Base-by-base conservation (phyloP, 2,113 vertebrate genomes). In the Acanthochromis polyacanthus region DNA sequence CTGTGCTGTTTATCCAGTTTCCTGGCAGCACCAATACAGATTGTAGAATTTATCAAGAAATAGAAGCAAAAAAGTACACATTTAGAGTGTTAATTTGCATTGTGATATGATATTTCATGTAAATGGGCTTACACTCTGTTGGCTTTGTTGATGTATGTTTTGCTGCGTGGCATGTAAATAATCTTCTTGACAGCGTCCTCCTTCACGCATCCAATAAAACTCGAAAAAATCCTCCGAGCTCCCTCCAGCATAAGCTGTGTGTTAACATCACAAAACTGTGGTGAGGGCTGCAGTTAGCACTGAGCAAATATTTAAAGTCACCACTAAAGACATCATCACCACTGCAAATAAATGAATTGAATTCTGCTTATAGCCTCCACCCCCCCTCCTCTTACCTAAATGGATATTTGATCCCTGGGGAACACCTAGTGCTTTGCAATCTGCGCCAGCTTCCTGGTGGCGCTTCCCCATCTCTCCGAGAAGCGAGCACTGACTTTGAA, bases 261-360 rank as follows among this genome's bases (percentile, higher is more conserved):
- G 65, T 82, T 80, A 82, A 83, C 74, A 58, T 77, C 65, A 76
- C 75, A 80, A 9, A 80, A 81, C 78, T 70, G 81, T 61, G 72
- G 43, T 73, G 78, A 89, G 83, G 74, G 84, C 73, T 79, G 74
- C 63, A 81, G 74, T 89, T 83, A 86, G 86, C 80, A 51, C 78
- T 79, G 65, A 83, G 84, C 89, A 92, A 92, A 92, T 92, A 89
- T 90, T 92, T 89, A 89, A 90, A 88, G 81, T 83, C 89, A 71
- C 79, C 77, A 82, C 90, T 90, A 88, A 92, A 92, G 87, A 91
- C 91, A 89, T 92, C 90, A 87, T 91, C 87, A 74, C 81, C 81
- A 81, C 80, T 77, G 86, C 86, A 93, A 92, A 91, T 91, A 92
- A 92, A 93, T 91, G 88, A 91, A 92, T 89, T 80, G 78, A 87